These are phyloP conservation scores for Zosterops borbonicus DNA, from an alignment of 2,113 vertebrate species.

Conservation along the genomic window DNA sequence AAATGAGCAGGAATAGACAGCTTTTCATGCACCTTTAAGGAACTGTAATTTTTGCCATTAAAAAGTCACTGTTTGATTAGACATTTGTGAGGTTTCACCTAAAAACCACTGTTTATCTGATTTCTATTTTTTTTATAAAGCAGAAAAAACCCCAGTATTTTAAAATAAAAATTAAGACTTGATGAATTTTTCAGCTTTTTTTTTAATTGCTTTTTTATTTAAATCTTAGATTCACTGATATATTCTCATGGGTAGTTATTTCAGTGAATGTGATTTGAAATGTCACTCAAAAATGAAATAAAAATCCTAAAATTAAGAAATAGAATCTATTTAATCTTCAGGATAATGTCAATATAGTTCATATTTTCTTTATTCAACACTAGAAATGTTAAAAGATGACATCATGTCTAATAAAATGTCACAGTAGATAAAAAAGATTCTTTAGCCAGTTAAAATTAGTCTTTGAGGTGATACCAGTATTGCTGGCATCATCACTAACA, in stretches of 20 bases:
- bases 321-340: conserved; percentile 67
- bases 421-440: conserved; percentile 56
- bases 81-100: not conserved
- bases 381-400: conserved; percentile 64
- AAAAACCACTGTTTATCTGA: not conserved
- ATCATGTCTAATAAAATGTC: conserved; percentile 69
- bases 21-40: not conserved
- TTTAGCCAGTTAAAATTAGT: conserved; percentile 58
- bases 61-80: not conserved
- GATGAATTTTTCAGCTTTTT: not conserved
- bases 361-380: conserved; percentile 61
- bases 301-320: conserved; percentile 59
- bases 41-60: not conserved
- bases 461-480: conserved; percentile 29
- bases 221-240: conserved; percentile 7
- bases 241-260: conserved; percentile 41
- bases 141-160: not conserved
- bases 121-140: not conserved
- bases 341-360: conserved; percentile 52
- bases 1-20: not conserved
- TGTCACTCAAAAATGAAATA: conserved; percentile 35
- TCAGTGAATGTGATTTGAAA: conserved; percentile 47
- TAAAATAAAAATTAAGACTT: not conserved
- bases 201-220: not conserved
- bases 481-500: not conserved